Conservation (phyloP, 2,888 invertebrate genomes). For the Agrotis segetum region DNA sequence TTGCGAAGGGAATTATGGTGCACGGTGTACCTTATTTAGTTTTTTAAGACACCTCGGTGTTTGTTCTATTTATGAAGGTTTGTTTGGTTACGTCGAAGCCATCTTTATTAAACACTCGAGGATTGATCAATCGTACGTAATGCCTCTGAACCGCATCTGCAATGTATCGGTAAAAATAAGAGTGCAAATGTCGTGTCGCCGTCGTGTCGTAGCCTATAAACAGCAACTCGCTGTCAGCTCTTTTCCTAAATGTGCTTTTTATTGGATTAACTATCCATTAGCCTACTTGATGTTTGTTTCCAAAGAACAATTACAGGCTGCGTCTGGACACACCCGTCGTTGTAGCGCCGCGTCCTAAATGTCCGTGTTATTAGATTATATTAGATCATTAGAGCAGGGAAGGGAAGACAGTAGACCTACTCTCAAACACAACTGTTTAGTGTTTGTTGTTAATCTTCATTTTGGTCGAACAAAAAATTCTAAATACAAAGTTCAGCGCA, state of each 20-base stretch:
- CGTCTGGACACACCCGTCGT: constrained; percentile 35
- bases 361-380: constrained; percentile 70
- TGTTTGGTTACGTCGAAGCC: too few species aligned
- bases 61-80: too few species aligned
- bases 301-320: constrained; percentile 50
- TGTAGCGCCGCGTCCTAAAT: constrained; percentile 49
- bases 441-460: background rate
- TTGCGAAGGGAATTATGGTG: background rate
- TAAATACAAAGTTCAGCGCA: background rate
- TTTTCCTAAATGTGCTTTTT: constrained; percentile 64
- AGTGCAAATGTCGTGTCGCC: constrained; percentile 36
- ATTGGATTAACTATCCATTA: constrained; percentile 76
- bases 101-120: too few species aligned
- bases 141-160: too few species aligned
- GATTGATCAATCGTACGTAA: too few species aligned
- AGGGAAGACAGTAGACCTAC: constrained; percentile 26
- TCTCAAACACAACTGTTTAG: background rate
- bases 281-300: constrained; percentile 65
- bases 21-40: too few species aligned
- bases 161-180: too few species aligned
- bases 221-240: constrained; percentile 20
- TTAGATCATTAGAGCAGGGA: constrained; percentile 59
- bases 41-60: too few species aligned
- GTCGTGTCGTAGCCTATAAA: constrained; percentile 33
- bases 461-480: background rate